Percentiles rank a stretch among this genome's conserved stretches.
These are phyloP conservation scores for Myopa tessellatipennis DNA, from an alignment of 2,888 invertebrate species.

Conservation along the genomic window DNA sequence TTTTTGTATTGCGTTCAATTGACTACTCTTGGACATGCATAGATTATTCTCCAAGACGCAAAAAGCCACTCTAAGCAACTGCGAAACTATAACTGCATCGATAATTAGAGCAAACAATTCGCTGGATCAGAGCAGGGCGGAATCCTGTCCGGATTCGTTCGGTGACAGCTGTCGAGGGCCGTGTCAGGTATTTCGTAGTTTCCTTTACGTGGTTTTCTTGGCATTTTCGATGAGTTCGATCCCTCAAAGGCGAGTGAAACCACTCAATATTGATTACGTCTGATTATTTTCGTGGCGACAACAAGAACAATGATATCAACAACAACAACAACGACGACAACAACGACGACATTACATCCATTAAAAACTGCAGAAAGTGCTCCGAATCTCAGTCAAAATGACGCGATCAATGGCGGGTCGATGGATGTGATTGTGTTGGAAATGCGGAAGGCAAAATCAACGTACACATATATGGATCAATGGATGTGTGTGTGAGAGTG, in stretches of 20 bases:
- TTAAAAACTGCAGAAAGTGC: background rate
- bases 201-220: too few species aligned
- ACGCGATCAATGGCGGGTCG: background rate
- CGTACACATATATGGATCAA: background rate
- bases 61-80: too few species aligned
- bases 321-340: background rate
- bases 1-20: background rate
- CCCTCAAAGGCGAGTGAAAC: too few species aligned
- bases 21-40: background rate
- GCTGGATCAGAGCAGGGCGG: too few species aligned
- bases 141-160: too few species aligned
- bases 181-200: too few species aligned
- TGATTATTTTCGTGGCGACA: background rate
- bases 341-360: background rate
- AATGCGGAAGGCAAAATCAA: conserved; percentile 12
- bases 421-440: background rate
- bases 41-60: background rate
- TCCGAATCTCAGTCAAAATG: background rate
- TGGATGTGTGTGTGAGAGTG: background rate
- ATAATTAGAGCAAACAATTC: background rate
- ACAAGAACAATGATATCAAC: background rate
- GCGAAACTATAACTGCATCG: too few species aligned
- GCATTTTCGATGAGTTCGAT: too few species aligned
- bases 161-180: too few species aligned
- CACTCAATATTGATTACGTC: background rate